Evolutionary conservation across 2,113 vertebrate genomes (phyloP).

Genomic region (Scopus umbretta): DNA sequence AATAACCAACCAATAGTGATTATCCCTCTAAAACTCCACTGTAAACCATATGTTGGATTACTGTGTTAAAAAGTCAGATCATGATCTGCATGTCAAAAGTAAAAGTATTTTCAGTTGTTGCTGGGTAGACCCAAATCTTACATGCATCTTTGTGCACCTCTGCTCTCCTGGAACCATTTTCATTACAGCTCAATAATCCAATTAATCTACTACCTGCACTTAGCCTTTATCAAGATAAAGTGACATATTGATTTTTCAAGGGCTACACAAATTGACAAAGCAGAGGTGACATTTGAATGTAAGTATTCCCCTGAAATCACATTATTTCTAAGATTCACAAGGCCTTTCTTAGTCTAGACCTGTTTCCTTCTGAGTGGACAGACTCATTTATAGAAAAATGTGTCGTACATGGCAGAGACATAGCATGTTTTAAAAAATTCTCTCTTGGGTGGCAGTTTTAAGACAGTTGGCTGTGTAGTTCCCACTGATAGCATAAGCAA

Average conservation of each 20-base stretch:
- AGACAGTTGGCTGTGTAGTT: background rate
- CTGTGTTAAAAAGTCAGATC: background rate
- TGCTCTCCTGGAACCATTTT: background rate
- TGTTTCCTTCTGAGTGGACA: background rate
- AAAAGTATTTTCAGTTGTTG: background rate
- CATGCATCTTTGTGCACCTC: background rate
- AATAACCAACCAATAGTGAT: background rate
- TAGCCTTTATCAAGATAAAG: conserved; percentile 30
- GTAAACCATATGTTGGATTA: background rate
- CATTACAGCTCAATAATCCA: background rate
- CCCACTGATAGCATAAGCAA: background rate
- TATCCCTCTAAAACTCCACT: background rate
- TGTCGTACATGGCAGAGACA: background rate
- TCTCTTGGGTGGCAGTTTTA: background rate
- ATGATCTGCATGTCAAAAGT: background rate
- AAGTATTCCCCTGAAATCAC: background rate
- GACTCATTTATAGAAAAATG: background rate
- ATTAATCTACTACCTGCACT: conserved; percentile 30
- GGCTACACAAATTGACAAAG: background rate
- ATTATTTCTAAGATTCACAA: background rate
- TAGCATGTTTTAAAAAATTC: background rate
- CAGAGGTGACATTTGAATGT: background rate
- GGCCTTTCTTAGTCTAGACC: background rate
- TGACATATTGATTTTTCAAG: background rate
- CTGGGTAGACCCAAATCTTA: background rate